Base-by-base conservation (phyloP, 1,140 invertebrate genomes). In the Centruroides vittatus region DNA sequence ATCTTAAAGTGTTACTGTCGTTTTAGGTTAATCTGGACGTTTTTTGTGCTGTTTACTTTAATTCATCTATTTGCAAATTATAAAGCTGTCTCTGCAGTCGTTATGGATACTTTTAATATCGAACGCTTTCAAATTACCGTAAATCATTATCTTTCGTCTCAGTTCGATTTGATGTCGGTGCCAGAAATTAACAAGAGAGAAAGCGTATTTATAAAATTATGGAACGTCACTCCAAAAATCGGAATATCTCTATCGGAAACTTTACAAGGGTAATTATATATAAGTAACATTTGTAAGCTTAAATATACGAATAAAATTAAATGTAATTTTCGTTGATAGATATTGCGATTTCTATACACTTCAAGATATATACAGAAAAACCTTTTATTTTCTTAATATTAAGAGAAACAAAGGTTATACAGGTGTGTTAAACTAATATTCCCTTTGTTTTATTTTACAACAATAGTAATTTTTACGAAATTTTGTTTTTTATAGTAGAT, bases 31-130 rank as follows among this genome's bases (percentile, higher is more conserved):
- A 78, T 85, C 51, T 86, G 86, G 79, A 72, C 74, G 36, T 66
- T 89, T 7, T 89, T 86, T 73, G 60, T 82, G 35, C 52, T 85
- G 1, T 82, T 94, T 67, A 88, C 89, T n/a, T 65, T 76, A 35
- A 67, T 92, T 34, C 93, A 98, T 76, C 75, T 96, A 3, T 82
- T 81, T 70, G 83, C 88, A 5, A 97, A 97, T 77, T 91, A 90
- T 70, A 78, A 78, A 63, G 92, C 92, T 8, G 88, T 97, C 0
- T 81, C 80, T 66, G 76, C 84, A 5, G 73, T 86, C 73, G 83
- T 64, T 66, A 80, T 95, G 71, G 80, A 84, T 68, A 83, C 83
- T 1, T 79, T 97, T 8, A 97, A 96, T 72, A 81, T 81, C 67
- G 78, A 83, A 61, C 78, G 91, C 48, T 81, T 89, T 53, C 72